A percentile compares a stretch with the other conserved stretches of the same genome.
phyloP scores from a whole-genome alignment of 2,797 vertebrate genomes.

The Cossypha caffra region DNA sequence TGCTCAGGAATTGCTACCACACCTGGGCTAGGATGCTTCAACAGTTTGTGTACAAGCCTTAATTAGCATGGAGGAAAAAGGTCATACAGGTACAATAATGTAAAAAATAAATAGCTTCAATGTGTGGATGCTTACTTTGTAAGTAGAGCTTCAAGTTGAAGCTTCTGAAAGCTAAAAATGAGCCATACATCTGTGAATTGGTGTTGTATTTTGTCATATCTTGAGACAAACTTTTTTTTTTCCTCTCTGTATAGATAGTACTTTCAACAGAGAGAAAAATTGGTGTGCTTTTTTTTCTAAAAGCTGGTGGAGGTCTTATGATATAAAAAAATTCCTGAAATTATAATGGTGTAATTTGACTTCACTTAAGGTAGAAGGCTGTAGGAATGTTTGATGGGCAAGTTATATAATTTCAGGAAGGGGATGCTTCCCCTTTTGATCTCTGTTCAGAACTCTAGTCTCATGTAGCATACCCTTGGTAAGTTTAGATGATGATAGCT shows the following conservation, averaged over 20 bases:
- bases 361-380: background rate
- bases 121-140: background rate
- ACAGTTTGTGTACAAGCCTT: background rate
- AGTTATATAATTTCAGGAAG: background rate
- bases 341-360: background rate
- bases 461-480: background rate
- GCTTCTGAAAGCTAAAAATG: constrained; percentile 18
- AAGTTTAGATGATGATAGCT: background rate
- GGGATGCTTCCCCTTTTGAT: background rate
- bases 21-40: background rate
- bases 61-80: background rate
- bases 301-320: background rate
- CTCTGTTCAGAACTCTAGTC: background rate
- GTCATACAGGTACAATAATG: background rate
- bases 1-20: background rate
- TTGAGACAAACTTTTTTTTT: background rate
- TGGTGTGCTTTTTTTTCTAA: background rate
- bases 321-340: background rate
- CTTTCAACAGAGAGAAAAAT: background rate
- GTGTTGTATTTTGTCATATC: background rate
- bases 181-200: background rate
- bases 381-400: background rate
- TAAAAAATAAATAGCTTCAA: background rate
- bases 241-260: background rate
- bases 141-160: background rate